Base-by-base conservation (phyloP, 2,888 invertebrate species). In the Lucinisca nassula region DNA sequence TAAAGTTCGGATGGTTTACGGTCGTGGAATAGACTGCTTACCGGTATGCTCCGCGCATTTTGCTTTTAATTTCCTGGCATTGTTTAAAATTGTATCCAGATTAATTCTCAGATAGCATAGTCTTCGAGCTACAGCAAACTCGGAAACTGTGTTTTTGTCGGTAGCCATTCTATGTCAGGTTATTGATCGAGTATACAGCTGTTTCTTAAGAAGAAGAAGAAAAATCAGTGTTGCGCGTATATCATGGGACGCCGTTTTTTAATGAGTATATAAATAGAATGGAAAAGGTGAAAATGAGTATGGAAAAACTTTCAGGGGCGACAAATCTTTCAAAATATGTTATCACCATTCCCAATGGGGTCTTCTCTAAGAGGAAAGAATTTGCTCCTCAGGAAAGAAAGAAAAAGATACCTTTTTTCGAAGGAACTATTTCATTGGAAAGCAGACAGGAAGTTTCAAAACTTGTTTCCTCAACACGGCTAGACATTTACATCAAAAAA, bases 11-110 rank as follows among this genome's bases (percentile, higher is more conserved):
- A 74, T 45, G 1, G 40, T 24, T 27, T 45, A 45, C 45, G 45
- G 40, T 17, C 45, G 40, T 74, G 74, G 6, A 74, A 74, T 30
- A 61, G 17, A 51, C 4, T 35, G 35, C 67, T 10, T 4, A 67
- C 67, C 67, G 4, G 67, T 67, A 67, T 67, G 67, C 3, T 32
- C 35, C 17, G 67, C 67, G 21, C 67, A 67, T 67, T 67, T 67
- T 32, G 67, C 67, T 35, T 67, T 67, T 35, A 67, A 67, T 35
- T 30, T 67, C 67, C 67, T 67, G 21, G 67, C 35, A 67, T 94
- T 94, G 77, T 89, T 67, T 10, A 85, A 51, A 21, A 94, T 87
- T 45, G 87, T 87, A 61, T 93, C 92, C 24, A 93, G 85, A 76
- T 93, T 73, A 0, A 93, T 82, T 45, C 87, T 85, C 0, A 93